Evolutionary conservation across 2,797 vertebrate species (phyloP), one percentile per base, ranked within the genome.

Genomic region (Falco concolor): DNA sequence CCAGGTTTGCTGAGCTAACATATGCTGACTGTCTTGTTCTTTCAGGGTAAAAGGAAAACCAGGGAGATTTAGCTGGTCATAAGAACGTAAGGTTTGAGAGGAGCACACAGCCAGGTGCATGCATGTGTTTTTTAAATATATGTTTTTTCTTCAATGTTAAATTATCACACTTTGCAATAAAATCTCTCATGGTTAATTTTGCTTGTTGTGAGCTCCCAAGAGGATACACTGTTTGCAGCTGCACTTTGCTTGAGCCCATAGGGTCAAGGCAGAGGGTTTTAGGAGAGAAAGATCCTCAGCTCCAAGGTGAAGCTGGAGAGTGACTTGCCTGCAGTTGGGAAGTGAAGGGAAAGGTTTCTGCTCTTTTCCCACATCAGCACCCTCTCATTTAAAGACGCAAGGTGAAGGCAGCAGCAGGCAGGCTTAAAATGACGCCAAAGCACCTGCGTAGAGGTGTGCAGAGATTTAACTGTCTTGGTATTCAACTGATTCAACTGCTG

Each of bases 171-270:
- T 57, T 59, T 13, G 57, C 49, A 64, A 30, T 34, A 27, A 57
- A 24, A 28, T 10, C 28, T 38, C 11, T 18, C 4, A 1, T 5
- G 8, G 16, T 76, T 57, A 30, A 59, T 61, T 70, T 59, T 54
- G 23, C 23, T 23, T 70, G 14, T n/a, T 10, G 0, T 2, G 27
- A 64, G 49, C 50, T 75, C 53, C 49, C 32, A 12, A 16, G 73
- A 59, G 74, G 53, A 50, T 10, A 3, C 3, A 0, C 18, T 9
- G 27, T 30, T 6, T 63, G 64, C 5, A 64, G 5, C 18, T 25
- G 56, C 52, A 2, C 6, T 9, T 13, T 0, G 2, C 24, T 17
- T 40, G 56, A 34, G 10, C 13, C 32, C 3, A 0, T 2, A 8
- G 56, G 49, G 64, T 28, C 5, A 8, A 57, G 32, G 30, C 20